Evolutionary conservation across 2,113 vertebrate species (phyloP).

Genomic region (Passerina amoena): DNA sequence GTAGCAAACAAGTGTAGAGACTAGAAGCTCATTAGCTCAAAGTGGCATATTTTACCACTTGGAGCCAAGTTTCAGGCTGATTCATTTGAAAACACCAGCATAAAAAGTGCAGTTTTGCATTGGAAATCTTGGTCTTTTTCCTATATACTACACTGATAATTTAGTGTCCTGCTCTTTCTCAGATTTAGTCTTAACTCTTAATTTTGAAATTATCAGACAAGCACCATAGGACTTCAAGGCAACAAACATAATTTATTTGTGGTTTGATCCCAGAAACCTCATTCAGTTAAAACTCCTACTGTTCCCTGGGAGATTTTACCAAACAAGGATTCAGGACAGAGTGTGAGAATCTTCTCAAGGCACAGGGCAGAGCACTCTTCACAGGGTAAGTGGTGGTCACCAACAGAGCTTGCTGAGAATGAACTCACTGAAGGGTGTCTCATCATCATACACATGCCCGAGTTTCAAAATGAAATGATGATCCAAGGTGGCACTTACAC

Average conservation of each 20-base stretch:
- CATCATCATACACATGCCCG: accelerated
- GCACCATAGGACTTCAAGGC: neutral
- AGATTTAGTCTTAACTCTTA: neutral
- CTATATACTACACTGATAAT: neutral
- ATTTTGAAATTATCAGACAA: neutral
- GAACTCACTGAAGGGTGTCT: neutral
- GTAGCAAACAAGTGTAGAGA: neutral
- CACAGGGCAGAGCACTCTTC: neutral
- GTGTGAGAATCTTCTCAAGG: neutral
- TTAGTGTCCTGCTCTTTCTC: neutral
- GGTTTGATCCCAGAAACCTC: neutral
- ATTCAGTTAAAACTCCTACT: neutral
- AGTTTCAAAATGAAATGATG: neutral
- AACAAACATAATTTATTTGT: neutral
- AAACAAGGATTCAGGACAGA: neutral
- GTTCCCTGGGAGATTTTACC: neutral
- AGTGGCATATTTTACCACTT: neutral
- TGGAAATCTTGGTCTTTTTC: neutral
- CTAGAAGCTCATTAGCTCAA: neutral
- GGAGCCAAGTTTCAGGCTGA: slow-evolving; percentile 18
- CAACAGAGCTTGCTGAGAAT: neutral
- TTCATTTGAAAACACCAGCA: neutral
- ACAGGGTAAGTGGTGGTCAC: neutral
- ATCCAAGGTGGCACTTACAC: neutral
- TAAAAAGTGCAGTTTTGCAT: neutral